Evolutionary conservation across 2,888 invertebrate genomes (phyloP), one percentile per base, ranked within the genome.

Genomic region (Petrolisthes cinctipes): DNA sequence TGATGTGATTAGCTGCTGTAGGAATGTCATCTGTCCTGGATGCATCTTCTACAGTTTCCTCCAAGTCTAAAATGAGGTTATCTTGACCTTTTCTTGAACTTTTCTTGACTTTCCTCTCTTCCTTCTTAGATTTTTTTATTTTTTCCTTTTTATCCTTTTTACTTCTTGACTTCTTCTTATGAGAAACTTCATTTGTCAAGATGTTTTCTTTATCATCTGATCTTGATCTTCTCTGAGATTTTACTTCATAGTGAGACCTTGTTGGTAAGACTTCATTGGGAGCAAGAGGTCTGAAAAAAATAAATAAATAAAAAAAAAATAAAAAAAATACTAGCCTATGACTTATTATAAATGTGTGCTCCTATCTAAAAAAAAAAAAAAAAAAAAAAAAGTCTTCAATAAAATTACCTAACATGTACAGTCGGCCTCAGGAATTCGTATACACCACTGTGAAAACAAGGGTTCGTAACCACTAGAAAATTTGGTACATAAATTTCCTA

Each of bases 101-200:
- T 85, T 91, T 81, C 91, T 90, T 82, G 5, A 54, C 23, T 73
- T 75, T 83, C n/a, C 91, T 91, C 91, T 91, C 91, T 89, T 91
- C 91, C 94, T 95, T 95, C 91, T 93, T 94, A 91, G 93, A 93
- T 90, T 94, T 83, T 53, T 89, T 82, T 71, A 89, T 82, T 20
- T 82, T 73, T 20, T 85, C 86, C 23, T 81, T 83, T 54, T 84
- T 86, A 5, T 89, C 81, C 51, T 79, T 79, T 83, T 89, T 89
- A 71, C 80, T 86, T 53, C 76, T 89, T 54, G 78, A 57, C 51
- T 86, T 89, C 79, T 86, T 85, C 82, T 79, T 82, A 51, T 17
- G 9, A 5, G 87, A 79, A 76, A 20, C 66, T 61, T 57, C 75
- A 68, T n/a, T 7, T 54, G 68, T 56, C 51, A 37, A 37, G 37